Evolutionary conservation across 2,797 vertebrate species (phyloP), one percentile per base, ranked within the genome.

Genomic region (Neostethus bicornis): DNA sequence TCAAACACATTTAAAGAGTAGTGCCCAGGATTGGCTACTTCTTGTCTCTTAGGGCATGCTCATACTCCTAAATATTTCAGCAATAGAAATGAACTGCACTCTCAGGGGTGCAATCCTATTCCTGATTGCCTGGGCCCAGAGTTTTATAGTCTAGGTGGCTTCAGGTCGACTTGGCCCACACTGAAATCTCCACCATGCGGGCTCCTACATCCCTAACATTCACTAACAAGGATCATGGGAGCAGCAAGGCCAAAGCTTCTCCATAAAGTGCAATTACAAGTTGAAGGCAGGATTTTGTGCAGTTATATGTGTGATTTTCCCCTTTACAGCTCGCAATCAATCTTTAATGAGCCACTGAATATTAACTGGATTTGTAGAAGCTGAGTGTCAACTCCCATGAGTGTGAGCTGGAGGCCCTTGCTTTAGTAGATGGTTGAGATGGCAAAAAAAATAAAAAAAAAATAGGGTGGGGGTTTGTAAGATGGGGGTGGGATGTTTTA

Each of bases 281-380:
- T 55, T 83, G 71, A 86, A 85, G 79, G 77, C 20, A 71, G 76
- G 86, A 84, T 85, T 90, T 86, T 52, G 79, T 79, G 79, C 74
- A 65, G 80, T 79, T 79, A 79, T 78, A 85, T 78, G 76, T 72
- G 79, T 81, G 76, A 82, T 84, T 84, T 83, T 67, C 62, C 73
- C 69, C 77, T 90, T 89, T 88, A 89, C 75, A 75, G 85, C 84
- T 72, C 66, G 46, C 73, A 86, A 91, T 93, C 84, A 84, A 91
- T 92, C 89, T 92, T 93, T 92, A 92, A 93, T 92, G 89, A 92
- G 78, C 71, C 88, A 85, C 70, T 92, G 90, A 92, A 92, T 92
- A 92, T 92, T 91, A 93, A 92, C 87, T 84, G 86, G 86, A 90
- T 90, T 90, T 89, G 85, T 63, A 68, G 74, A 68, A 89, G 84